These are phyloP conservation scores for Sminthurinus aureus DNA, from an alignment of 2,888 invertebrate genomes.

Conservation along the genomic window DNA sequence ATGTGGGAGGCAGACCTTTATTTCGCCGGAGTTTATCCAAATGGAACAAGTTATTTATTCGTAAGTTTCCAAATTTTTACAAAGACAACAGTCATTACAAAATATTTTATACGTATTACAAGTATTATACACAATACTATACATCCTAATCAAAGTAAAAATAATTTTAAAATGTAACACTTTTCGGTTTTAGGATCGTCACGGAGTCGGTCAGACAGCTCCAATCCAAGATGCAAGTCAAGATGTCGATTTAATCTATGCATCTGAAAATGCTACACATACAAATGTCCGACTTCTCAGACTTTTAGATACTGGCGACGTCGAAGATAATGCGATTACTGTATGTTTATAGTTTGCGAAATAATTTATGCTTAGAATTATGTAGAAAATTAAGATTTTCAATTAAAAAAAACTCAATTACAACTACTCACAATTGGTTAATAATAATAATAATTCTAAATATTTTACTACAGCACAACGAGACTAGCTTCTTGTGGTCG, in stretches of 20 bases:
- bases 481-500: slow-evolving; percentile 10
- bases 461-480: slow-evolving; percentile 1
- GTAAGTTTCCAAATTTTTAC: background rate
- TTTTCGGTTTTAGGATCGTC: slow-evolving; percentile 1
- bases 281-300: slow-evolving; percentile 2
- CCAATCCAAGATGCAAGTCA: slow-evolving; percentile 11
- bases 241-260: slow-evolving; percentile 5
- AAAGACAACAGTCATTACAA: too few species aligned
- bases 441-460: too few species aligned
- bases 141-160: too few species aligned
- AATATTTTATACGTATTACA: background rate
- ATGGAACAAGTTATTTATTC: slow-evolving; percentile 1
- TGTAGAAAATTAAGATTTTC: background rate
- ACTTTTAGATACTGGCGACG: slow-evolving; percentile 14
- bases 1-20: slow-evolving; percentile 20
- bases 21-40: background rate
- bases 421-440: background rate
- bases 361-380: background rate
- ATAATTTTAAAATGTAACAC: too few species aligned
- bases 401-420: background rate
- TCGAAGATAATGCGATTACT: slow-evolving; percentile 4
- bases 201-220: slow-evolving; percentile 13
- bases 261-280: slow-evolving; percentile 19
- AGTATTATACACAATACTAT: too few species aligned
- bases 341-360: background rate